phyloP scores from a whole-genome alignment of 2,113 vertebrate genomes.

The Mus musculus region DNA sequence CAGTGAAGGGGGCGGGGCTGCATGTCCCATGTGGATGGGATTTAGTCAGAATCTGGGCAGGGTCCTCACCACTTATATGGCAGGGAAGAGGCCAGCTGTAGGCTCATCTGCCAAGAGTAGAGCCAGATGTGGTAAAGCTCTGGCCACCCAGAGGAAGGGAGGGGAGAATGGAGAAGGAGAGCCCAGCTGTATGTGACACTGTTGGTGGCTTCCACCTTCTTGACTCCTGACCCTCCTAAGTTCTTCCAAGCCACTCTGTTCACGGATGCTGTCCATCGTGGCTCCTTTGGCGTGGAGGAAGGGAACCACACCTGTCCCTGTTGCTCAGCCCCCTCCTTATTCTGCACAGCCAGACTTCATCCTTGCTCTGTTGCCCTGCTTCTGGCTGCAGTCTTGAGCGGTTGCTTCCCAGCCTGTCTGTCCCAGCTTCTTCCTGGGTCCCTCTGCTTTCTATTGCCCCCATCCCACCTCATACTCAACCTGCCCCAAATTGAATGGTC shows the following conservation, averaged over 20 bases:
- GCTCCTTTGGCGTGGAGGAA: neutral
- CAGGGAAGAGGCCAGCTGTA: too few species aligned
- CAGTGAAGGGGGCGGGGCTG: neutral
- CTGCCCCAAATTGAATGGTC: neutral
- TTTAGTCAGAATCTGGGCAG: neutral
- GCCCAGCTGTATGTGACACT: neutral
- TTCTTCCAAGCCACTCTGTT: neutral
- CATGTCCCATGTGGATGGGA: neutral
- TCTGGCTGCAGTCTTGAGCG: neutral
- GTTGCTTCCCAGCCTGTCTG: neutral
- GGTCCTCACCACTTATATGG: neutral
- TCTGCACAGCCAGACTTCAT: neutral
- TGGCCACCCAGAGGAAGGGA: neutral
- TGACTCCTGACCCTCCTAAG: neutral
- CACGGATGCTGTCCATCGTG: neutral
- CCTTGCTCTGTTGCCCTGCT: neutral
- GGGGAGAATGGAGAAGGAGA: neutral
- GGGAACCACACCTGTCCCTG: neutral
- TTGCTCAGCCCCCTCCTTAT: neutral
- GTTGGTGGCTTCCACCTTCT: neutral
- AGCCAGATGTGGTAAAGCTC: neutral
- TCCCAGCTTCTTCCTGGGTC: neutral
- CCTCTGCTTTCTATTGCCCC: neutral
- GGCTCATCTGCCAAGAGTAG: neutral
- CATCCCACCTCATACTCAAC: neutral